Conservation (phyloP, 2,113 vertebrate species). For the Leptobrachium ailaonicum region DNA sequence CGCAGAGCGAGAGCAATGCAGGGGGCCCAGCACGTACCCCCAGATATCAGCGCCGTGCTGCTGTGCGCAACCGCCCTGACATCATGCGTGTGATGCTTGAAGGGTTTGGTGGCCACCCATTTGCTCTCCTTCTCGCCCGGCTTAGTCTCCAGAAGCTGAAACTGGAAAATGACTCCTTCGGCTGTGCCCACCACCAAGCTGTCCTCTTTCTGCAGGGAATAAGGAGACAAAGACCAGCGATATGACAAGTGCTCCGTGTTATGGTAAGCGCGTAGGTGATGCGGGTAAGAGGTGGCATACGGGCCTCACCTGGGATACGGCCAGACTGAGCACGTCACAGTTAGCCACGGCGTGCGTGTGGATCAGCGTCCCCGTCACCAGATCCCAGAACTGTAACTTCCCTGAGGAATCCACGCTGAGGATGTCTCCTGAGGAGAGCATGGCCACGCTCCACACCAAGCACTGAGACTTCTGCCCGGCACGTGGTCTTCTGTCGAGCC, state of each 20-base stretch:
- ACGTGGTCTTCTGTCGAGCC: slow-evolving; percentile 71
- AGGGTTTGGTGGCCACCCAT: slow-evolving; percentile 88
- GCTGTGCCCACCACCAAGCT: slow-evolving; percentile 88
- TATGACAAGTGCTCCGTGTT: background rate
- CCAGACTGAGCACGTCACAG: slow-evolving; percentile 77
- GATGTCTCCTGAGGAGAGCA: slow-evolving; percentile 77
- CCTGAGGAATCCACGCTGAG: slow-evolving; percentile 86
- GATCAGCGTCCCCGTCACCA: slow-evolving; percentile 75
- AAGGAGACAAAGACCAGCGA: background rate
- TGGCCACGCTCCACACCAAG: slow-evolving; percentile 84
- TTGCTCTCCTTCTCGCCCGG: slow-evolving; percentile 62
- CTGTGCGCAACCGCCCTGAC: slow-evolving; percentile 83
- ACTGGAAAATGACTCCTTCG: slow-evolving; percentile 82
- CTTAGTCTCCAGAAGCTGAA: slow-evolving; percentile 77
- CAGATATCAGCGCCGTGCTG: slow-evolving; percentile 79
- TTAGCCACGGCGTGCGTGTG: slow-evolving; percentile 77
- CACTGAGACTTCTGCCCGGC: slow-evolving; percentile 68
- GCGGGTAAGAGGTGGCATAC: background rate
- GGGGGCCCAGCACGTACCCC: slow-evolving; percentile 66
- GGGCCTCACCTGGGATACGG: slow-evolving; percentile 72
- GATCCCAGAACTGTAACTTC: slow-evolving; percentile 91
- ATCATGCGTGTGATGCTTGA: slow-evolving; percentile 88
- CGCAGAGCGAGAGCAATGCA: fast-evolving
- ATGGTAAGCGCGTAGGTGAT: background rate
- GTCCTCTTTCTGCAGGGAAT: slow-evolving; percentile 76